Base-by-base conservation (phyloP, 2,888 invertebrate genomes). In the Actias luna region DNA sequence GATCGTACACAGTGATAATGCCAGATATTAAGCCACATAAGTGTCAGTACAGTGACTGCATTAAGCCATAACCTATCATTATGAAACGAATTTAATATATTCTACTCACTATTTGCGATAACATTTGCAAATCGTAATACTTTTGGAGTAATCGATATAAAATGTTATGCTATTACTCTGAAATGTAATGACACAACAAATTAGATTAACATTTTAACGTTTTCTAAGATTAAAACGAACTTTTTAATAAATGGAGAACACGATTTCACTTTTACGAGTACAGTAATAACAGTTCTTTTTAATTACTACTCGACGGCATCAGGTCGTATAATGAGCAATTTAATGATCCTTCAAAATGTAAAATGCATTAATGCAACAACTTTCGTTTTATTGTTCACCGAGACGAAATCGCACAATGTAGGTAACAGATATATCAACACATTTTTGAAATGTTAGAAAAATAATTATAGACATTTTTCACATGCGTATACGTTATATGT, bases 291-390 rank as follows among this genome's bases (percentile, higher is more conserved):
- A 87, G 88, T 89, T 87, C 81, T 86, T 88, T 89, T 88, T 90
- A 90, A 92, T 92, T 91, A 88, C 85, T 86, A 77, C 88, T 88
- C 82, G 81, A 83, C 85, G 86, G 84, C 76, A 77, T 77, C 79
- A 77, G 78, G 78, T 78, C 83, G 78, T 85, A 86, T 90, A 90
- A 88, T 90, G 85, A 83, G 87, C 85, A 84, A 86, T 89, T 91
- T 90, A 90, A 92, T 88, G 89, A 90, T 87, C 84, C 88, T 88
- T 89, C 85, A 90, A 89, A 89, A 89, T 89, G 88, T 90, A 83
- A 89, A 89, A 88, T 88, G 89, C 89, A 91, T 88, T 89, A 88
- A 83, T 88, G 88, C 89, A 86, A 82, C 84, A 86, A 87, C 85
- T 89, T 88, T 84, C 50, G 84, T 85, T 87, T 88, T 83, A 88